phyloP scores from a whole-genome alignment of 2,797 vertebrate species.

The Oreochromis mossambicus region DNA sequence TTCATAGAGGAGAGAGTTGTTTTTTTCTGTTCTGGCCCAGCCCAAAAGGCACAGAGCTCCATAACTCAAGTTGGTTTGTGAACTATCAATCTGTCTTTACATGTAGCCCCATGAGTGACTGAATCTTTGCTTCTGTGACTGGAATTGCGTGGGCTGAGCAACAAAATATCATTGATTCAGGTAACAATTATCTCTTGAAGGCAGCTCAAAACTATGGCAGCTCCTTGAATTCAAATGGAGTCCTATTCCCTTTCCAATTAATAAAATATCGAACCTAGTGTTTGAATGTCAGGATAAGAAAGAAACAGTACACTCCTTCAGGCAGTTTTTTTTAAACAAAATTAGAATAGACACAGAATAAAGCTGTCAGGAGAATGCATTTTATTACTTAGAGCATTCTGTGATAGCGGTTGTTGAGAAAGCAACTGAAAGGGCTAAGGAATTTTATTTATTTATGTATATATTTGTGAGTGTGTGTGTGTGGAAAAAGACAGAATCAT shows the following conservation, averaged over 20 bases:
- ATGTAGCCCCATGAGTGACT: neutral
- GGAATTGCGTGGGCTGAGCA: neutral
- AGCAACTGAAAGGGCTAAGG: neutral
- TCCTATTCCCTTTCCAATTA: slow-evolving; percentile 15
- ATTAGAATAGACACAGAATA: neutral
- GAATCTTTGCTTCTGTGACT: neutral
- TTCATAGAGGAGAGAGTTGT: neutral
- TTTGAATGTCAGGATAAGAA: neutral
- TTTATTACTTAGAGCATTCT: neutral
- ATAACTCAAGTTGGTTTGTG: neutral
- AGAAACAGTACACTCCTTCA: neutral
- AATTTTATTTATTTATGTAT: neutral
- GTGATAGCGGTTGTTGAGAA: neutral
- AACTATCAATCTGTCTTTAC: slow-evolving; percentile 22
- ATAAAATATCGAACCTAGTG: neutral
- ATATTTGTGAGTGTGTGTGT: neutral
- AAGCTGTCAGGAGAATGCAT: neutral
- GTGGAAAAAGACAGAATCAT: rapidly evolving
- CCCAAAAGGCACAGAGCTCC: neutral
- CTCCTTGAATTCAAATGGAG: slow-evolving; percentile 16
- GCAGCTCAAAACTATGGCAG: slow-evolving; percentile 8
- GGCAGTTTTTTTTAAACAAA: neutral
- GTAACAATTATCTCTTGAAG: slow-evolving; percentile 30
- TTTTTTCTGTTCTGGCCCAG: neutral
- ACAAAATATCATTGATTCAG: slow-evolving; percentile 34